These are phyloP conservation scores for Iguana delicatissima DNA, from an alignment of 2,797 vertebrate species.

Conservation along the genomic window DNA sequence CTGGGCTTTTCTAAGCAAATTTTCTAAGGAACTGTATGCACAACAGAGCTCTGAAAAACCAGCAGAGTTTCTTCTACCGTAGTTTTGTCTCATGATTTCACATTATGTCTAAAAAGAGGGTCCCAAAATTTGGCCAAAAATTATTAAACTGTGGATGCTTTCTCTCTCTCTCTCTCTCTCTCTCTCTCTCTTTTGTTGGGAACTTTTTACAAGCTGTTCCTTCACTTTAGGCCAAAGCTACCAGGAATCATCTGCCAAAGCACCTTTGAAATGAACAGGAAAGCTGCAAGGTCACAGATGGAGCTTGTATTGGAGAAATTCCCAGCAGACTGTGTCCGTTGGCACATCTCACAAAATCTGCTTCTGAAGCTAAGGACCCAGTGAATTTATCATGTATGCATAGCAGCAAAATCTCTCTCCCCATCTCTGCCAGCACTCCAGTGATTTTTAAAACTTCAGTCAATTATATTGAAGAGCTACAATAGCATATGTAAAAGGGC, in stretches of 20 bases:
- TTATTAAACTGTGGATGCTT: neutral
- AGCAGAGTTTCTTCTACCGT: neutral
- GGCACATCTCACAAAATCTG: constrained; percentile 6
- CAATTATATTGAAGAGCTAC: neutral
- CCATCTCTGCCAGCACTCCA: neutral
- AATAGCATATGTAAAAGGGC: neutral
- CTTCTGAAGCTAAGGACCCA: neutral
- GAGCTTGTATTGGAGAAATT: constrained; percentile 33
- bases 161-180: neutral
- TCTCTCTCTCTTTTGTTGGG: neutral
- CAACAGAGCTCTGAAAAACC: neutral
- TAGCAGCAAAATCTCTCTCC: neutral
- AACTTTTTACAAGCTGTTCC: constrained; percentile 27
- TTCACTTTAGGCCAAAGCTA: constrained; percentile 18
- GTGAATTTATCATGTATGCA: neutral
- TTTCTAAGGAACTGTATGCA: too few relatives aligned
- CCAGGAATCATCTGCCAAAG: constrained; percentile 2
- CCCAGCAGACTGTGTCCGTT: constrained; percentile 13
- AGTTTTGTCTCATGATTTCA: neutral
- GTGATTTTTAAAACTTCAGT: neutral
- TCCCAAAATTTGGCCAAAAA: neutral
- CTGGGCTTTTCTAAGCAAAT: neutral
- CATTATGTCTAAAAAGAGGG: neutral
- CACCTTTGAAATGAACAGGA: constrained; percentile 21
- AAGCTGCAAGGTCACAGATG: constrained; percentile 28